Conservation (phyloP, 1,140 invertebrate genomes). For the Hylaeus anthracinus region DNA sequence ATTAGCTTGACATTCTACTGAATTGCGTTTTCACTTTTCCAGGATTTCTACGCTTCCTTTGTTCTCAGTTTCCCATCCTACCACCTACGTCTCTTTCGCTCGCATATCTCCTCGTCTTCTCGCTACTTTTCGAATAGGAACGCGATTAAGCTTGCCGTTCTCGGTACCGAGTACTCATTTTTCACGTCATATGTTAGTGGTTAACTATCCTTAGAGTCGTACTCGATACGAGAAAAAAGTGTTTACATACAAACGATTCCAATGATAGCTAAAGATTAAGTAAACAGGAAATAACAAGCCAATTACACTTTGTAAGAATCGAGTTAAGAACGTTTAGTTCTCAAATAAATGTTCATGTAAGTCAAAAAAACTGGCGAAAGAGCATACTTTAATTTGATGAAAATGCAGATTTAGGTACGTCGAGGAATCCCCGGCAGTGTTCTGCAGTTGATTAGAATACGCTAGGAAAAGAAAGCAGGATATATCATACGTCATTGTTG, state of each 20-base stretch:
- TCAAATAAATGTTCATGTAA: background rate
- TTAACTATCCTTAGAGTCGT: too few relatives aligned
- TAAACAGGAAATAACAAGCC: background rate
- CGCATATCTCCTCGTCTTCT: background rate
- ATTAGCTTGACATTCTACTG: constrained; percentile 1
- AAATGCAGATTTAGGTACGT: background rate
- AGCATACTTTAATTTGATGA: too few relatives aligned
- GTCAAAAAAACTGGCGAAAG: too few relatives aligned
- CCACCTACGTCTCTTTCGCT: background rate
- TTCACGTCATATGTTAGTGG: background rate
- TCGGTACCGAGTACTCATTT: background rate
- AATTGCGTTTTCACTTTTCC: constrained; percentile 36
- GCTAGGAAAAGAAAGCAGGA: background rate
- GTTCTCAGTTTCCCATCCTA: background rate
- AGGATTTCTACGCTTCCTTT: constrained; percentile 10
- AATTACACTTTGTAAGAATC: background rate
- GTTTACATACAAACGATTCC: too few relatives aligned
- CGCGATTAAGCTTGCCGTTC: background rate
- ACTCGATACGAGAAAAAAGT: too few relatives aligned
- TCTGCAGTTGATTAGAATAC: background rate
- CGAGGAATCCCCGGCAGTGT: background rate
- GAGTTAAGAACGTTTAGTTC: background rate
- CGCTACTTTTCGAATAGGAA: background rate
- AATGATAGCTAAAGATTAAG: background rate
- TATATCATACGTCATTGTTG: background rate